These are phyloP conservation scores for Aphelinus atriplicis DNA, from an alignment of 1,140 invertebrate genomes.

Conservation along the genomic window DNA sequence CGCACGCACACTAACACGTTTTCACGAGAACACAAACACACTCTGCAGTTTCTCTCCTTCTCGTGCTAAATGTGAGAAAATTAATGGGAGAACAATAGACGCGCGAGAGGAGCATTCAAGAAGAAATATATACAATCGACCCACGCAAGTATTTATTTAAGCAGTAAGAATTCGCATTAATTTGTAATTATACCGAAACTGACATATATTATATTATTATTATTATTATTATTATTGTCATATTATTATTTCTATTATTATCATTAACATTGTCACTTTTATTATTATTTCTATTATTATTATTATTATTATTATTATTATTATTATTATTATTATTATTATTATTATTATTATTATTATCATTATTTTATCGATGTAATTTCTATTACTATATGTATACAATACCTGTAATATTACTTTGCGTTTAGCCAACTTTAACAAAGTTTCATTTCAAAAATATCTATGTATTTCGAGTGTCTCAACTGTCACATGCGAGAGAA, in stretches of 20 bases:
- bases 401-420: not conserved
- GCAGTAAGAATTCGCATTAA: conserved; percentile 35
- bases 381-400: no score
- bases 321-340: conserved; percentile 4
- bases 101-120: not conserved
- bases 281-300: conserved; percentile 17
- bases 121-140: conserved; percentile 2
- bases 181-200: conserved; percentile 37
- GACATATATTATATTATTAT: conserved; percentile 13
- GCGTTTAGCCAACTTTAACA: not conserved
- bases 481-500: conserved; percentile 19
- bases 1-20: no score
- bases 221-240: conserved; percentile 23
- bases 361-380: no score
- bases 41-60: not conserved
- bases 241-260: conserved; percentile 19
- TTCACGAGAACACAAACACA: no score
- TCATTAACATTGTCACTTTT: conserved; percentile 29
- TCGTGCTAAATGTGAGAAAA: conserved; percentile 33
- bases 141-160: conserved; percentile 40
- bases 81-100: conserved; percentile 25
- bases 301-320: not conserved
- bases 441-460: conserved; percentile 17
- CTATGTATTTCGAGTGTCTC: conserved; percentile 22
- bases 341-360: not conserved